Evolutionary conservation across 2,113 vertebrate genomes (phyloP).

Genomic region (Erinaceus europaeus): DNA sequence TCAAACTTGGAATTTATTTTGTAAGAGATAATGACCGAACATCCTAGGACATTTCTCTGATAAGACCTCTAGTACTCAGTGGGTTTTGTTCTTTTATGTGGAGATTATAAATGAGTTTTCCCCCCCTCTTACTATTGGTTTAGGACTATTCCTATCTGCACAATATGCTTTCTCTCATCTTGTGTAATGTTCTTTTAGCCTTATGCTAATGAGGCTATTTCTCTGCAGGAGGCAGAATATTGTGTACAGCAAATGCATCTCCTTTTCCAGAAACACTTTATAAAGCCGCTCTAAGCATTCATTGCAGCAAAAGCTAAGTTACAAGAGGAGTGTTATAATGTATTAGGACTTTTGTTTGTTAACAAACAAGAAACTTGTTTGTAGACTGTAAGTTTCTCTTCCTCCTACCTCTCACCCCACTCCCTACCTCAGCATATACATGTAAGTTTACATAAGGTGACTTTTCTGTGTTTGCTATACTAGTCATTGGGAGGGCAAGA

Average conservation of each 20-base stretch:
- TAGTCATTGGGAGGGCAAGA: not conserved
- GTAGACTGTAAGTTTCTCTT: not conserved
- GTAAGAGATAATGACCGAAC: not conserved
- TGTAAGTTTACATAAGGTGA: not conserved
- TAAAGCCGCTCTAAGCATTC: slow-evolving; percentile 13
- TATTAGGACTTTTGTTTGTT: slow-evolving; percentile 11
- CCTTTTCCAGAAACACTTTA: slow-evolving; percentile 37
- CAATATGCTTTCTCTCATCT: slow-evolving; percentile 17
- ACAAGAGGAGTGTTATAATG: slow-evolving; percentile 45
- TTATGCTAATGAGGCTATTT: slow-evolving; percentile 41
- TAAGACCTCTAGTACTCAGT: not conserved
- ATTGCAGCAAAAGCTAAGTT: slow-evolving; percentile 3
- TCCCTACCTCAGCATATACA: not conserved
- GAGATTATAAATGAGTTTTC: not conserved
- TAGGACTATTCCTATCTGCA: not conserved
- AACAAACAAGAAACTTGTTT: slow-evolving; percentile 22
- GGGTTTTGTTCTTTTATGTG: not conserved
- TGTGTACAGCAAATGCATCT: slow-evolving; percentile 10
- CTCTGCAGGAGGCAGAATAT: slow-evolving; percentile 42
- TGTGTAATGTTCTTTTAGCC: slow-evolving; percentile 32
- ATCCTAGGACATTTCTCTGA: not conserved
- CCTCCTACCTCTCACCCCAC: no score
- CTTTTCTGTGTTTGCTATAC: not conserved
- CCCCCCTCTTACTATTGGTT: not conserved
- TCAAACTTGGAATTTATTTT: not conserved